Evolutionary conservation across 2,113 vertebrate species (phyloP), one percentile per base, ranked within the genome.

Genomic region (Cygnus buccinator): DNA sequence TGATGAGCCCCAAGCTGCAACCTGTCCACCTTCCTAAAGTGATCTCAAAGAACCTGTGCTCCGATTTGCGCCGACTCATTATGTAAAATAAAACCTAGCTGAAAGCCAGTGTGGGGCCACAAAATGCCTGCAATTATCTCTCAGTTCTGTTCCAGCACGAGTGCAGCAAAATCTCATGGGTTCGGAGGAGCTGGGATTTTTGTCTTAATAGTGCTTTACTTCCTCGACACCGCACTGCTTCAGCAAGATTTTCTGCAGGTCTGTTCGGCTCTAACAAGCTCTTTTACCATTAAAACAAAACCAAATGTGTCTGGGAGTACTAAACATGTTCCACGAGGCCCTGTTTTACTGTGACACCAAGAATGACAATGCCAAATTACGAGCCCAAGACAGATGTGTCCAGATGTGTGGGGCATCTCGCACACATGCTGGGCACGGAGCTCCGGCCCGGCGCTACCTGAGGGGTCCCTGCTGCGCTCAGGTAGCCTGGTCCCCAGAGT

Each of bases 41-140:
- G 13, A 93, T 55, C 94, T 63, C 65, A 65, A 52, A 89, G 94
- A 93, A 96, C 93, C 95, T 43, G 48, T 20, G 87, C 93, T 66
- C 73, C 46, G 61, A 70, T 87, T 93, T 88, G 93, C 75, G 46
- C 59, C 23, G 31, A 75, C 83, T 93, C 43, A 41, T 91, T 73
- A 96, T 62, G 76, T 54, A 90, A 93, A 93, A 93, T 95, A 92
- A 89, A 96, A 90, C 61, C 46, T 57, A 78, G 83, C 73, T 90
- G 68, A 92, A 89, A 90, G 88, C 70, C 73, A 84, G 86, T n/a
- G 46, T 79, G 90, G 79, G 95, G 73, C 91, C 87, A 87, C 91
- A 90, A 92, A 96, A 93, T 16, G 55, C 62, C 91, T 84, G 81
- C 89, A 50, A 81, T 95, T 95, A 94, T 67, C 80, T 89, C 75